Evolutionary conservation across 1,140 invertebrate species (phyloP), one percentile per base, ranked within the genome.

Genomic region (Sarcophaga peregrina): DNA sequence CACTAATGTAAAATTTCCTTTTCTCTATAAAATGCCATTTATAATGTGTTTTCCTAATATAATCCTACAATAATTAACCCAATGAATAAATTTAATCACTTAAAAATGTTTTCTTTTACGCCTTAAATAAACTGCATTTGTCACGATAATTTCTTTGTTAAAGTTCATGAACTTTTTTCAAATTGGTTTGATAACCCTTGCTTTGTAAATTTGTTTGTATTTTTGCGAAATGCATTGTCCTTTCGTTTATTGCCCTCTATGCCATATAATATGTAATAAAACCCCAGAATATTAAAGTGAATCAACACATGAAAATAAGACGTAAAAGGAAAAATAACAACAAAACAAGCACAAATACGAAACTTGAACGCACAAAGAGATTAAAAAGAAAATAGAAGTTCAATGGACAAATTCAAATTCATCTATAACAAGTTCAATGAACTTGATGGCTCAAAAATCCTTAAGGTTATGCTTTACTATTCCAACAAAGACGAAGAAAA

Each of bases 291-390:
- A 20, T 20, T 20, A 68, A 20, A 68, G 62, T 68, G 62, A 68
- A 68, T 68, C 17, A 68, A 25, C 62, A 68, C 54, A 58, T n/a
- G 54, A 58, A 68, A 68, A 68, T 20, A 68, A 20, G 10, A 68
- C 10, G 62, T 25, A n/a, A 68, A 37, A 68, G 5, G 62, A 68
- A 37, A 37, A 37, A 37, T 4, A 37, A 37, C 25, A 37, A 37
- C 25, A 37, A 37, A 37, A 37, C 25, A 37, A 37, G 4, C 4
- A 37, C 25, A 37, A 37, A 37, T 37, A 4, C 25, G 25, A 68
- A 68, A 68, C 17, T 62, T 20, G n/a, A 68, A 8, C 62, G 5
- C n/a, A 68, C 58, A 20, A 7, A n/a, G n/a, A n/a, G n/a, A n/a
- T n/a, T n/a, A n/a, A n/a, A n/a, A 25, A 68, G 15, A 58, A 58